These are phyloP conservation scores for Pogonomyrmex barbatus DNA, from an alignment of 1,140 invertebrate species.

Conservation along the genomic window DNA sequence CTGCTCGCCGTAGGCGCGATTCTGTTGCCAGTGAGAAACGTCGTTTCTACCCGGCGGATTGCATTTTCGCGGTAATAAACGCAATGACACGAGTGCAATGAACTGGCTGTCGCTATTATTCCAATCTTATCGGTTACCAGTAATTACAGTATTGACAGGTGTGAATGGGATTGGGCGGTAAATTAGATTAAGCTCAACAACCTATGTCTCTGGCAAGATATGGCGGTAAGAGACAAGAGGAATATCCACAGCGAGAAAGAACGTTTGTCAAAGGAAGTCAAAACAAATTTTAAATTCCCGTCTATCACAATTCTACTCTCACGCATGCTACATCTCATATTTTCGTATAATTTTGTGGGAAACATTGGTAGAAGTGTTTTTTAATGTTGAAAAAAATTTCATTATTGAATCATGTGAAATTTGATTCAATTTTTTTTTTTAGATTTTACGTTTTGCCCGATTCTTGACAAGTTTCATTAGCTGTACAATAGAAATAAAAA, in stretches of 20 bases:
- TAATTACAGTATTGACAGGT: conserved; percentile 22
- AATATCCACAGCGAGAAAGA: neutral
- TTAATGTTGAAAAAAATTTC: neutral
- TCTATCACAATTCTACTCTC: neutral
- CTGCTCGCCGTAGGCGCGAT: conserved; percentile 26
- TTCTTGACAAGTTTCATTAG: neutral
- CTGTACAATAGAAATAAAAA: neutral
- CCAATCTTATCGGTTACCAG: conserved; percentile 33
- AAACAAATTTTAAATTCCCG: neutral
- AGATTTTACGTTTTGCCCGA: neutral
- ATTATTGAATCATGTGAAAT: neutral
- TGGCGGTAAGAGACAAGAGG: neutral
- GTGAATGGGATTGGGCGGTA: neutral
- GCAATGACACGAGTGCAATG: conserved; percentile 25
- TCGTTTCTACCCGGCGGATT: neutral
- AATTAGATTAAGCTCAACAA: neutral
- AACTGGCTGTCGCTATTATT: conserved; percentile 32
- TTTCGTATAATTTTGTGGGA: neutral
- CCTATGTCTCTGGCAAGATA: neutral
- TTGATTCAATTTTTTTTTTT: neutral
- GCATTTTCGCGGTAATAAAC: conserved; percentile 11
- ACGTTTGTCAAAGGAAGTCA: neutral
- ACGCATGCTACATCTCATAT: neutral
- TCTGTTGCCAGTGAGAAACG: conserved; percentile 14
- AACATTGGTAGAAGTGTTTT: neutral